Evolutionary conservation across 1,140 invertebrate species (phyloP), one percentile per base, ranked within the genome.

Genomic region (Temnothorax curvispinosus): DNA sequence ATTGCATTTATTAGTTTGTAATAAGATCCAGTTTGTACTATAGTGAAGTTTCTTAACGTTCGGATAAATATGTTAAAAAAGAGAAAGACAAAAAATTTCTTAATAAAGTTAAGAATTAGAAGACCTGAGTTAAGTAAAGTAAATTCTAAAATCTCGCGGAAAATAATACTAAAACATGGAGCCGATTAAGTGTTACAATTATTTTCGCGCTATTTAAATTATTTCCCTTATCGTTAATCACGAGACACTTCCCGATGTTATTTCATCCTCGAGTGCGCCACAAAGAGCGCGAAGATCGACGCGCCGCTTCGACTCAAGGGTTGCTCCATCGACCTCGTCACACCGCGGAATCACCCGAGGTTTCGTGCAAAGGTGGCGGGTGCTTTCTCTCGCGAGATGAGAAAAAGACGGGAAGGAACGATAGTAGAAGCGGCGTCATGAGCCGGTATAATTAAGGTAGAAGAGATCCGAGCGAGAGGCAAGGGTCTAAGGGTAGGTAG

Each of bases 381-480:
- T 50, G 62, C n/a, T 62, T 60, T 27, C 54, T 82, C 52, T 41
- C 62, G 52, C 72, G 58, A 85, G 60, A 85, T 60, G 80, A 35
- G 62, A 50, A 58, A 76, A 69, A 67, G 76, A 87, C 84, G 69
- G 80, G 54, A 47, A 58, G 81, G 52, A 71, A 69, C 58, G 85
- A 75, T 74, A 60, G 80, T 47, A 35, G 65, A 44, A 54, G 38
- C 84, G 62, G 27, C 72, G 64, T 86, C 77, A 69, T 80, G 60
- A 85, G 85, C 38, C 54, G 62, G 85, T 86, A 89, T 88, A 92
- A 90, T 91, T 91, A 91, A 91, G 88, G 76, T 62, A 65, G 67
- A 86, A 88, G 69, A 65, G 81, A 65, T 75, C 84, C 54, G 44
- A 52, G 74, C 54, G 82, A 71, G 62, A 67, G 58, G 71, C 47